phyloP scores from a whole-genome alignment of 2,113 vertebrate genomes.

The Phrynocephalus versicolor region DNA sequence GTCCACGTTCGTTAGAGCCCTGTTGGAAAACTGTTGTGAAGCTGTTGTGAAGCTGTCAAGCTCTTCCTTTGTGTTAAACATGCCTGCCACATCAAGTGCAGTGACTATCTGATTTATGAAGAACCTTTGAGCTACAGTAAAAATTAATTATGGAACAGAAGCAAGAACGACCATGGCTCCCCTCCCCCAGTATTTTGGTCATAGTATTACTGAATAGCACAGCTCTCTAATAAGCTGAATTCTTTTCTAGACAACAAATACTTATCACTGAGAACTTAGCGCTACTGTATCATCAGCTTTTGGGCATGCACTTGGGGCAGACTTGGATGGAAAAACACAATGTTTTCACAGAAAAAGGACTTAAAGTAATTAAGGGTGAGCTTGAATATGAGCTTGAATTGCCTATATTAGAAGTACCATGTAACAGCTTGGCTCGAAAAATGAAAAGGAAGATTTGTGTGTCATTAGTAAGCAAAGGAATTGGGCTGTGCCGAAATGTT shows the following conservation, averaged over 20 bases:
- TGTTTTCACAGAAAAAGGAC: background rate
- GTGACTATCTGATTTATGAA: background rate
- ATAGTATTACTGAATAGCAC: background rate
- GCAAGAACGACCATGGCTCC: too few relatives aligned
- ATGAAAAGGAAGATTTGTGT: slow-evolving; percentile 35
- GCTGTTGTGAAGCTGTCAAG: background rate
- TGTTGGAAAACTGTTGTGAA: background rate
- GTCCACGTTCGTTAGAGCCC: too few relatives aligned
- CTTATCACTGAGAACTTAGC: background rate
- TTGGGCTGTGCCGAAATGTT: too few relatives aligned
- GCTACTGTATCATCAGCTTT: background rate
- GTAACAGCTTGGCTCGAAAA: slow-evolving; percentile 35
- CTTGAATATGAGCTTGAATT: slow-evolving; percentile 10
- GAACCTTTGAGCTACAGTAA: background rate
- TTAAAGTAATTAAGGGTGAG: background rate
- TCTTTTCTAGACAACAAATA: background rate
- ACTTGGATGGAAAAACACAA: background rate
- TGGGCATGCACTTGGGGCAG: background rate
- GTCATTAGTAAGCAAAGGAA: too few relatives aligned
- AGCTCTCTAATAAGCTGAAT: background rate
- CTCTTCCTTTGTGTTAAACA: background rate
- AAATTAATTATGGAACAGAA: too few relatives aligned
- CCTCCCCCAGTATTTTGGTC: too few relatives aligned
- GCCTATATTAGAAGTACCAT: slow-evolving; percentile 23
- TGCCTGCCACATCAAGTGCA: background rate